Conservation (phyloP, 1,140 invertebrate species). For the Heliconius hewitsoni region DNA sequence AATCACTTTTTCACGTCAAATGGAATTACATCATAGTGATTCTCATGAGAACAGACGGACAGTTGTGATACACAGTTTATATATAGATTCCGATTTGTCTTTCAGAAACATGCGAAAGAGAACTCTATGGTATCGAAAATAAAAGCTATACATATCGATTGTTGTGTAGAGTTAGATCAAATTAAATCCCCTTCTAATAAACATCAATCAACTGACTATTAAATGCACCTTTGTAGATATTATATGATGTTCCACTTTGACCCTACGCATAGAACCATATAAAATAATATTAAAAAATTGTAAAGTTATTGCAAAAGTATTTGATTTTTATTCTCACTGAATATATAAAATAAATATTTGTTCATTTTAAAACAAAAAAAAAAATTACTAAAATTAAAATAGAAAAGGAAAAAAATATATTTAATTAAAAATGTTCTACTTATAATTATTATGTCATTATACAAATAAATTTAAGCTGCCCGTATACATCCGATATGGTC, state of each 20-base stretch:
- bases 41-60: slow-evolving; percentile 49
- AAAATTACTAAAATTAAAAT: no score
- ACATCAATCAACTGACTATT: slow-evolving; percentile 72
- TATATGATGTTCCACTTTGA: slow-evolving; percentile 48
- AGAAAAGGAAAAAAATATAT: no score
- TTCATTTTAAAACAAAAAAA: no score
- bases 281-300: background rate
- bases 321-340: no score
- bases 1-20: slow-evolving; percentile 44
- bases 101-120: slow-evolving; percentile 10
- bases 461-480: background rate
- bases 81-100: slow-evolving; percentile 9
- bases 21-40: slow-evolving; percentile 50
- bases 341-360: background rate
- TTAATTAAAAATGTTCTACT: background rate
- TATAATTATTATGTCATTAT: background rate
- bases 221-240: slow-evolving; percentile 70
- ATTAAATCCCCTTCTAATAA: slow-evolving; percentile 59
- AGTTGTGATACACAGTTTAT: slow-evolving; percentile 25
- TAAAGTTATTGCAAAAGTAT: no score
- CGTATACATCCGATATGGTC: slow-evolving; percentile 69
- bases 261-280: background rate
- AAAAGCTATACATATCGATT: slow-evolving; percentile 30
- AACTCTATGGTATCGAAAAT: slow-evolving; percentile 18
- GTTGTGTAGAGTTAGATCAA: slow-evolving; percentile 43